These are phyloP conservation scores for Benitochromis conjunctus DNA, from an alignment of 2,113 vertebrate species.

Conservation along the genomic window DNA sequence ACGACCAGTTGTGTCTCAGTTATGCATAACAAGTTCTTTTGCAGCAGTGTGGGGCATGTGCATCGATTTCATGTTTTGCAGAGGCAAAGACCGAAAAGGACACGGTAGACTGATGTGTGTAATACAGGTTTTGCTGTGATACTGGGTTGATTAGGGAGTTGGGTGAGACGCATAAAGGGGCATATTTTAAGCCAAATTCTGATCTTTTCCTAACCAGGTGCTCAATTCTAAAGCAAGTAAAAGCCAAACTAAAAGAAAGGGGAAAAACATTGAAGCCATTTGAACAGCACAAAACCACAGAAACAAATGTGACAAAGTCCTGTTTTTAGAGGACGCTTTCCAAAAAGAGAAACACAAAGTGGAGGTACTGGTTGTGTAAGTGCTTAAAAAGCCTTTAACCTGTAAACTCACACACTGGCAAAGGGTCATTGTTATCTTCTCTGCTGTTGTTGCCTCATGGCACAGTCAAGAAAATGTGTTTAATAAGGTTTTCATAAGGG, in stretches of 20 bases:
- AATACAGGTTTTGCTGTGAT: background rate
- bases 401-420: background rate
- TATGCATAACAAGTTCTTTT: background rate
- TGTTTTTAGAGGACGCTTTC: background rate
- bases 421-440: background rate
- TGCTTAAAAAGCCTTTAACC: background rate
- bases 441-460: background rate
- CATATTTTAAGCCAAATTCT: background rate
- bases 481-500: background rate
- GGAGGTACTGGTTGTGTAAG: background rate
- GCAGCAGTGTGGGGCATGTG: background rate
- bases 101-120: background rate
- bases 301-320: background rate
- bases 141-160: background rate
- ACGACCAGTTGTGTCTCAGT: rapidly evolving
- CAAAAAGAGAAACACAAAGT: background rate
- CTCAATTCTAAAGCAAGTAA: background rate
- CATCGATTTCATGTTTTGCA: rapidly evolving
- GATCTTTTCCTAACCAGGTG: background rate
- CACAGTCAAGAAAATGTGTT: background rate
- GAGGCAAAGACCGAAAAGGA: background rate
- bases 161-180: background rate
- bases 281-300: background rate
- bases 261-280: background rate
- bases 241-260: background rate